Conservation (phyloP, 2,113 vertebrate species). For the Centropus bengalensis region DNA sequence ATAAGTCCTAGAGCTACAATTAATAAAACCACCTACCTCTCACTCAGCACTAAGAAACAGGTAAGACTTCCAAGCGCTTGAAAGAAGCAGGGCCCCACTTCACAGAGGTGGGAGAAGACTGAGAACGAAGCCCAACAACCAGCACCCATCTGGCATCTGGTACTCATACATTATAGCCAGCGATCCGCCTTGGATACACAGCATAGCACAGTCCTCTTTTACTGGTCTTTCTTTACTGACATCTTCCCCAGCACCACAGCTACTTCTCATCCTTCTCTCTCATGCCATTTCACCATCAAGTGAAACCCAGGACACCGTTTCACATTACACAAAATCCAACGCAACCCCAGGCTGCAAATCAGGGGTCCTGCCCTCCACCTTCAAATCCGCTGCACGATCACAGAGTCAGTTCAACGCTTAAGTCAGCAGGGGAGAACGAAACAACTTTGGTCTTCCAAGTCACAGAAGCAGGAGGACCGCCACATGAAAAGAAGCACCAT, state of each 20-base stretch:
- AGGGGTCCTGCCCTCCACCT: neutral
- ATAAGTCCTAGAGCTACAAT: neutral
- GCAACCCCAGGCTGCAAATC: neutral
- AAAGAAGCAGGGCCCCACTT: neutral
- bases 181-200: neutral
- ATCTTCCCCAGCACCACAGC: neutral
- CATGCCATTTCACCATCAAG: neutral
- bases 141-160: neutral
- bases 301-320: neutral
- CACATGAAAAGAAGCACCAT: rapidly evolving
- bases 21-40: neutral
- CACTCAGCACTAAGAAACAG: neutral
- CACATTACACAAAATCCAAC: neutral
- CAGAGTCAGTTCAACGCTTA: neutral
- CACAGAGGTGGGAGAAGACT: neutral
- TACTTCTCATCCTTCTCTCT: neutral
- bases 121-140: neutral
- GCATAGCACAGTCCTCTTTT: neutral
- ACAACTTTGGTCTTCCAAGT: neutral
- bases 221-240: neutral
- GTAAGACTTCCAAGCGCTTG: neutral
- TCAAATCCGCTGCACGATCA: neutral
- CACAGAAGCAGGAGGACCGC: neutral
- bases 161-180: neutral
- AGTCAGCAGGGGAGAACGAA: neutral